A percentile compares a stretch with the other conserved stretches of the same genome.
Evolutionary conservation across 2,113 vertebrate species (phyloP).

Genomic region (Varanus salvator): DNA sequence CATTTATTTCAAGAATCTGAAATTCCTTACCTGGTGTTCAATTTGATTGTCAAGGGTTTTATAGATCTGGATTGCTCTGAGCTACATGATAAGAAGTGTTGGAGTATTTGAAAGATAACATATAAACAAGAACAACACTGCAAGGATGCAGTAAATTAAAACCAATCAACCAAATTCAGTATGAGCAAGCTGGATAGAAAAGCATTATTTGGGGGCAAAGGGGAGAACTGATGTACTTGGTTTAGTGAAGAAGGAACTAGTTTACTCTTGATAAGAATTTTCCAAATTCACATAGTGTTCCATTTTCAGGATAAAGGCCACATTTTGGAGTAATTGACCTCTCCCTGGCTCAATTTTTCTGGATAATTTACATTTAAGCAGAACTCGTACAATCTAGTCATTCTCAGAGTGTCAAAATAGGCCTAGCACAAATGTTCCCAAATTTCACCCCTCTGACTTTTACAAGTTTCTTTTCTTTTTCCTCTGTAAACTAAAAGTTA

Average conservation of each 20-base stretch:
- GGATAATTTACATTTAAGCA: no score
- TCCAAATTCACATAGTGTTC: no score
- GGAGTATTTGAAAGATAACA: not conserved
- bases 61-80: not conserved
- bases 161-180: not conserved
- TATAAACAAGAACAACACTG: not conserved
- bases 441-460: no score
- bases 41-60: not conserved
- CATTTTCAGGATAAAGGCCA: no score
- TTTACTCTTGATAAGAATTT: no score
- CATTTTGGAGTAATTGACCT: no score
- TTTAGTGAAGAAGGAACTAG: not conserved
- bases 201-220: not conserved
- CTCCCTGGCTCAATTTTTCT: no score
- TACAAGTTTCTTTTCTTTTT: no score
- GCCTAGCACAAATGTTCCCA: no score
- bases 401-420: no score
- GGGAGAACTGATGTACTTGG: not conserved
- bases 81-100: not conserved
- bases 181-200: not conserved
- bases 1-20: not conserved
- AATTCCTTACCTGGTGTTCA: not conserved
- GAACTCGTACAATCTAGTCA: no score
- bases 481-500: no score
- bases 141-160: not conserved